phyloP scores from a whole-genome alignment of 2,888 invertebrate genomes.

The Steinernema hermaphroditum region DNA sequence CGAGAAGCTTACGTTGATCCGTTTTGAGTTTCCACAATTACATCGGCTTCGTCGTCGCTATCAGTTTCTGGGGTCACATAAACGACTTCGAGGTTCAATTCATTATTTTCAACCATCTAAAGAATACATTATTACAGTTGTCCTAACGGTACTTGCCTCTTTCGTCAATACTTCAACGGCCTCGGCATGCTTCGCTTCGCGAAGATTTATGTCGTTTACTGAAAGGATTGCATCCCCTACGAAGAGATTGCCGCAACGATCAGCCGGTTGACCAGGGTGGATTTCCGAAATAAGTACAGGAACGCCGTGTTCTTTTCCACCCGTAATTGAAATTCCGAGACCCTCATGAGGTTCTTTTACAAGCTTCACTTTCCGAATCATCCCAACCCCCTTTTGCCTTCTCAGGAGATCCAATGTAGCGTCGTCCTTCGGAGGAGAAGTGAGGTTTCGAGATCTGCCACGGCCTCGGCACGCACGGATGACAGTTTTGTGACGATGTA shows the following conservation, averaged over 20 bases:
- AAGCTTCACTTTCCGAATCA: conserved; percentile 73
- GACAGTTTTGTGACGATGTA: conserved; percentile 83
- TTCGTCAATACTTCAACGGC: conserved; percentile 80
- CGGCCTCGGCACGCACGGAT: conserved; percentile 71
- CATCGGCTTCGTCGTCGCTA: conserved; percentile 69
- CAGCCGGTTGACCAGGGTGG: conserved; percentile 78
- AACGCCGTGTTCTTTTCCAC: conserved; percentile 81
- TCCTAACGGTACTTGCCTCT: conserved; percentile 69
- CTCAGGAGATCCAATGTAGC: neutral
- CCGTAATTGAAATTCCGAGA: conserved; percentile 82
- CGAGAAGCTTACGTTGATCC: conserved; percentile 49
- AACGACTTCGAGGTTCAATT: conserved; percentile 78
- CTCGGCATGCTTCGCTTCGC: conserved; percentile 73
- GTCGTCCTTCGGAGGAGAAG: conserved; percentile 22
- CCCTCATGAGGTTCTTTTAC: conserved; percentile 78
- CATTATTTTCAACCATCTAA: conserved; percentile 63
- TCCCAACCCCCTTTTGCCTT: conserved; percentile 68
- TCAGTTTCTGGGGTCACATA: conserved; percentile 77
- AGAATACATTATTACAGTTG: neutral
- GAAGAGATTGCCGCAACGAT: conserved; percentile 75
- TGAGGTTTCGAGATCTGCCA: conserved; percentile 36
- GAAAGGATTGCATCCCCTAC: conserved; percentile 83
- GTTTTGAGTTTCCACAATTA: conserved; percentile 58
- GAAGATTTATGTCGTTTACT: conserved; percentile 78
- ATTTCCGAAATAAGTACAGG: conserved; percentile 83